Conservation (phyloP, 2,113 vertebrate species). For the Pygoscelis antarcticus region DNA sequence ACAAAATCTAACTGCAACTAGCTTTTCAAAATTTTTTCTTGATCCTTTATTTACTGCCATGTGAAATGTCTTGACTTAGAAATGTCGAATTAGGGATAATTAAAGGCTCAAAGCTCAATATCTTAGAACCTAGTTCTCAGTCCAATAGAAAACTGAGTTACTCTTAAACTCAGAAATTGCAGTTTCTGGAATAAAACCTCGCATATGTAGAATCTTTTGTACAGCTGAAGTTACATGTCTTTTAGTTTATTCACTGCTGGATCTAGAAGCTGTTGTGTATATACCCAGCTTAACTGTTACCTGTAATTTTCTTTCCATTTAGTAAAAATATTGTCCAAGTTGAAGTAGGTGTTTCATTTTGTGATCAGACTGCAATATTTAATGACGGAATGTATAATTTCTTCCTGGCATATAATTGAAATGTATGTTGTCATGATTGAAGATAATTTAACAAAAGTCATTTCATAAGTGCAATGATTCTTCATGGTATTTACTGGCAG, state of each 20-base stretch:
- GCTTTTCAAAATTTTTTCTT: background rate
- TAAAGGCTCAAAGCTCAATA: background rate
- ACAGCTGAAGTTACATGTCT: background rate
- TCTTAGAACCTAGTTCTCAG: background rate
- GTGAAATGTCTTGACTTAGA: background rate
- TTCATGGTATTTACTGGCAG: background rate
- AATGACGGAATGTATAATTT: background rate
- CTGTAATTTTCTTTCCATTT: background rate
- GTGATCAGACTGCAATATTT: background rate
- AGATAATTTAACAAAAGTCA: background rate
- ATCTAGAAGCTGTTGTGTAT: background rate
- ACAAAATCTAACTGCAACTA: background rate
- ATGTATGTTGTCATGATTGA: background rate
- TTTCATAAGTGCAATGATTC: background rate
- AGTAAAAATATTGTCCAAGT: background rate
- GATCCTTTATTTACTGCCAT: background rate
- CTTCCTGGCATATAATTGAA: background rate
- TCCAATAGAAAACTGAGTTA: background rate
- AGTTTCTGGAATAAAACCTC: background rate
- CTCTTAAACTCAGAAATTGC: background rate
- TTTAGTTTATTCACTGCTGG: background rate
- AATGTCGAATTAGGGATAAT: background rate
- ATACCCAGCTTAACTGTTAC: background rate
- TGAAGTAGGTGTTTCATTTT: conserved; percentile 3
- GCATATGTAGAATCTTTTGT: background rate